Percentiles rank a stretch among this genome's conserved stretches.
Evolutionary conservation across 2,888 invertebrate species (phyloP).

Genomic region (Pegoplata infirma): DNA sequence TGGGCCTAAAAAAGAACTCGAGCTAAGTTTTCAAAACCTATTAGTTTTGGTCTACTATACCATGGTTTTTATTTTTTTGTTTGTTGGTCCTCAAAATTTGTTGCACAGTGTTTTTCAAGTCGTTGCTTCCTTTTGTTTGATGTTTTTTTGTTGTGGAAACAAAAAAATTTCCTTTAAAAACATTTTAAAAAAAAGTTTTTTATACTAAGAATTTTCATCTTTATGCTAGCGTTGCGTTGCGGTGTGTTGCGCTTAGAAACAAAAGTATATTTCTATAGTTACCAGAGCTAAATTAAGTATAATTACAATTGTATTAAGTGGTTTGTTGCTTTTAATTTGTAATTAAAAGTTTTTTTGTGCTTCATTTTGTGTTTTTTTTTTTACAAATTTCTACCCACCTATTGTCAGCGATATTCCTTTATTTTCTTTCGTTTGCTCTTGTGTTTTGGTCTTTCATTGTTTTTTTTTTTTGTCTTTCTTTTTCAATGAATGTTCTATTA

Average conservation of each 20-base stretch:
- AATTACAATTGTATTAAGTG: slow-evolving; percentile 27
- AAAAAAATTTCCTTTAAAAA: not conserved
- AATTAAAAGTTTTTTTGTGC: slow-evolving; percentile 14
- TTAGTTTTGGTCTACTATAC: too few relatives aligned
- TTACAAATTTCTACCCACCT: not conserved
- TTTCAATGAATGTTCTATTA: not conserved
- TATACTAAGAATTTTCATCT: not conserved
- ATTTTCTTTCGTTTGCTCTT: not conserved
- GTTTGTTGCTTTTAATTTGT: slow-evolving; percentile 8
- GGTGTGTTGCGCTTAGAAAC: not conserved
- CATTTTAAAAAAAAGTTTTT: not conserved
- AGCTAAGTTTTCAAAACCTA: too few relatives aligned
- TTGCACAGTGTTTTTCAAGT: not conserved
- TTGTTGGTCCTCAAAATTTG: too few relatives aligned
- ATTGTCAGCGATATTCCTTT: not conserved
- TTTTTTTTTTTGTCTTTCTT: too few relatives aligned
- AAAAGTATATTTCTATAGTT: too few relatives aligned
- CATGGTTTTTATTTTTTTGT: too few relatives aligned
- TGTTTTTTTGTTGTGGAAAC: not conserved
- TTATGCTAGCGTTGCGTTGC: not conserved
- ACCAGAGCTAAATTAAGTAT: slow-evolving; percentile 29
- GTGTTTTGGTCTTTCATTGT: too few relatives aligned
- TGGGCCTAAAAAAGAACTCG: too few relatives aligned
- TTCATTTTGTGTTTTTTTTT: not conserved
- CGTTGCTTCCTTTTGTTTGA: not conserved